Evolutionary conservation across 1,140 invertebrate species (phyloP).

Genomic region (Leucophenga varia): DNA sequence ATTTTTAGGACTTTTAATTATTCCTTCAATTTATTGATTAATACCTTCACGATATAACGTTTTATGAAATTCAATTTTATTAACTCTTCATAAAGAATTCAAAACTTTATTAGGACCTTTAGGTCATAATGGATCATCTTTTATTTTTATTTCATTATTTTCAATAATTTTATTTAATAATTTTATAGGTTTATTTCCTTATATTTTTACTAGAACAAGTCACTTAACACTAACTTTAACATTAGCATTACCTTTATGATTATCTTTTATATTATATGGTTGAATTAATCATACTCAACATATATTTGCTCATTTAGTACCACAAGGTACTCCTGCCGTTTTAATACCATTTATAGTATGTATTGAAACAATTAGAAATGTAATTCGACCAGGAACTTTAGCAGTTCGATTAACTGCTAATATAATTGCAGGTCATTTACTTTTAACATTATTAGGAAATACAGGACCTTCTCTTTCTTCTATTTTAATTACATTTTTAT

Average conservation of each 20-base stretch:
- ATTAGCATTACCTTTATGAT: conserved; percentile 63
- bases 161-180: conserved; percentile 63
- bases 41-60: conserved; percentile 57
- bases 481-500: too few species aligned
- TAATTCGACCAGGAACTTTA: too few species aligned
- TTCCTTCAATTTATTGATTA: conserved; percentile 58
- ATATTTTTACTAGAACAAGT: conserved; percentile 67
- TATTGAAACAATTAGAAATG: conserved; percentile 65
- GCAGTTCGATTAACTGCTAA: conserved; percentile 67
- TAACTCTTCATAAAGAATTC: conserved; percentile 59
- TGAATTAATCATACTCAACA: conserved; percentile 61
- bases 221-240: conserved; percentile 62
- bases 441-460: too few species aligned
- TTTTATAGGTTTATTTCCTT: conserved; percentile 66
- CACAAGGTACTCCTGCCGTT: conserved; percentile 60
- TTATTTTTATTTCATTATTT: conserved; percentile 62
- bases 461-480: too few species aligned
- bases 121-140: conserved; percentile 55
- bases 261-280: conserved; percentile 63
- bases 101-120: conserved; percentile 57
- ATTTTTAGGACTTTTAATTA: conserved; percentile 57
- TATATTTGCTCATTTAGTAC: conserved; percentile 66
- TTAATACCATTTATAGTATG: conserved; percentile 62
- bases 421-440: conserved; percentile 70
- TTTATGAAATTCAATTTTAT: conserved; percentile 56